Evolutionary conservation across 2,888 invertebrate genomes (phyloP), one percentile per base, ranked within the genome.

Genomic region (Petrophora chlorosata): DNA sequence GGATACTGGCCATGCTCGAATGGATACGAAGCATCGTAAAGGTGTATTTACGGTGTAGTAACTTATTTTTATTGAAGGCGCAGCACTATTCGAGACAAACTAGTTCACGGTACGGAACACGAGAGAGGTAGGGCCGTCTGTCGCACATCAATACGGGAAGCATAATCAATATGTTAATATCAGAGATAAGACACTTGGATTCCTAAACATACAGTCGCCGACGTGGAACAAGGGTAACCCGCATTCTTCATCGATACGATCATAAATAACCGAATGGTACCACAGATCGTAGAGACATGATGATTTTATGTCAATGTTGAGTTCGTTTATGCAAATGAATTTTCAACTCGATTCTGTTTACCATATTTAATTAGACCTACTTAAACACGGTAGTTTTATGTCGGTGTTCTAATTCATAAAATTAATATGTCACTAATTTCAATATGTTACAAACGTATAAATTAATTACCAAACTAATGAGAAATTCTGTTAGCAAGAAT

Each of bases 161-260:
- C 79, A 79, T 77, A 86, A 88, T 86, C 85, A 84, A 86, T 87
- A 86, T 87, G 84, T 83, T 85, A 85, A 87, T 86, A 84, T 85
- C 81, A 73, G 49, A 84, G 86, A 88, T 87, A 84, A 82, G 81
- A 75, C 78, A 82, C 72, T 76, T 70, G 76, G 78, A 86, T 84
- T 82, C 80, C 78, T 78, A 63, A 70, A 74, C 77, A 81, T 79
- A 82, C 70, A 74, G 70, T 77, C 76, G 78, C 76, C 78, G 82
- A 77, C 74, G 66, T 71, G 71, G 66, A 73, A 78, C 81, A 76
- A 76, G 75, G 73, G 77, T 78, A 81, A 73, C 82, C 79, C 68
- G 79, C 77, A 83, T 86, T 81, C 79, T 73, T 72, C 41, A 42
- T 53, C 69, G 84, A 84, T 85, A 80, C 70, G 62, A 85, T 84